Conservation (phyloP, 2,888 invertebrate genomes). For the Chrysina gloriosa region DNA sequence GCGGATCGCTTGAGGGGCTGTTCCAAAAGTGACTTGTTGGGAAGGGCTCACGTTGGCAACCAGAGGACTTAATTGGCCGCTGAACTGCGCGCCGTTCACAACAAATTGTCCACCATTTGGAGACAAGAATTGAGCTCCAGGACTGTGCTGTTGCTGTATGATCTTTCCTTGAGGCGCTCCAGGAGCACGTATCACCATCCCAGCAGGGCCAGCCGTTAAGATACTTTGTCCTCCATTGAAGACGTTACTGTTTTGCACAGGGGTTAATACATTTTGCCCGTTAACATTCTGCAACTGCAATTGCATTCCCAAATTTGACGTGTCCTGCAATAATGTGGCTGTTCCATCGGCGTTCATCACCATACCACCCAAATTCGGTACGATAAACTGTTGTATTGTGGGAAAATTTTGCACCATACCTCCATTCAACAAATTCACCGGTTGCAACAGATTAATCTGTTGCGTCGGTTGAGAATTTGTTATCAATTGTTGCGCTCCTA, state of each 20-base stretch:
- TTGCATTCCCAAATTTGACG: constrained; percentile 77
- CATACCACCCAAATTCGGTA: constrained; percentile 84
- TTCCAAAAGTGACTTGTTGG: constrained; percentile 73
- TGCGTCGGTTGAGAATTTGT: constrained; percentile 66
- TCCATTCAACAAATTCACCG: constrained; percentile 82
- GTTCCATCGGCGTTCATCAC: constrained; percentile 82
- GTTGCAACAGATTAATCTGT: constrained; percentile 82
- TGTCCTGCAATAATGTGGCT: constrained; percentile 79
- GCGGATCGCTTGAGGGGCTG: constrained; percentile 68
- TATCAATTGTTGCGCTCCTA: constrained; percentile 77
- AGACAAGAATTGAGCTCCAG: constrained; percentile 78
- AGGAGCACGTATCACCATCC: constrained; percentile 83
- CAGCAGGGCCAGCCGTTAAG: constrained; percentile 73
- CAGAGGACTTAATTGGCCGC: constrained; percentile 83
- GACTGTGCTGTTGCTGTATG: constrained; percentile 74
- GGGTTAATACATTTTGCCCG: constrained; percentile 80
- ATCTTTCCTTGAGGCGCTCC: constrained; percentile 77
- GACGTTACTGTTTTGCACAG: constrained; percentile 74
- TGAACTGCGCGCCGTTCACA: constrained; percentile 78
- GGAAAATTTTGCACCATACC: constrained; percentile 81
- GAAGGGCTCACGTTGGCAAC: constrained; percentile 80
- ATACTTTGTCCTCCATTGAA: constrained; percentile 77
- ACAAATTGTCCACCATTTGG: constrained; percentile 80
- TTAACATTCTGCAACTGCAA: constrained; percentile 84
- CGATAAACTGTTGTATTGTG: constrained; percentile 84